phyloP scores from a whole-genome alignment of 2,888 invertebrate species.

The Tupiocoris notatus region DNA sequence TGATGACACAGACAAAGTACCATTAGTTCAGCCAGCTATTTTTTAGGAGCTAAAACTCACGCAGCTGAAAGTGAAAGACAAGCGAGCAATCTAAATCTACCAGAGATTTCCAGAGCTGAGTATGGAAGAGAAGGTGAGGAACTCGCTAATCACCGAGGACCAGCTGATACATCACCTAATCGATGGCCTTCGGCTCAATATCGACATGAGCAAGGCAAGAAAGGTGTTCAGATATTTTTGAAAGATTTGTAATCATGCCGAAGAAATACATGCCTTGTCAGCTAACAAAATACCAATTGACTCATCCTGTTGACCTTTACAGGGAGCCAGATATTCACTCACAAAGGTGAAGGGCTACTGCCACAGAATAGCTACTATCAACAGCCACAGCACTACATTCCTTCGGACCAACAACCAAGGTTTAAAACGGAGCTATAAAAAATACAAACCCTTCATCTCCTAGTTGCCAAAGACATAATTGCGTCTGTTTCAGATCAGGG shows the following conservation, averaged over 20 bases:
- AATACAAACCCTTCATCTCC: background rate
- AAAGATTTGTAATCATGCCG: background rate
- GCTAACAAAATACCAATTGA: background rate
- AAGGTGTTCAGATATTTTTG: no score
- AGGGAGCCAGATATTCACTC: constrained; percentile 67
- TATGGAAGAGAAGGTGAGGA: constrained; percentile 51
- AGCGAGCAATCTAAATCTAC: background rate
- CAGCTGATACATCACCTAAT: constrained; percentile 12
- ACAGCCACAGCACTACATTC: constrained; percentile 33
- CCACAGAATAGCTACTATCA: constrained; percentile 53
- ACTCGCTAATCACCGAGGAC: constrained; percentile 36
- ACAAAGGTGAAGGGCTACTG: constrained; percentile 65
- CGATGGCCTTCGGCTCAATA: constrained; percentile 37
- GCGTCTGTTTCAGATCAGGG: constrained; percentile 17
- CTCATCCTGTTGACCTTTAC: no score
- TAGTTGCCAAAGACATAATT: background rate
- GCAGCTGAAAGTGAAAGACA: background rate
- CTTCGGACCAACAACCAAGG: constrained; percentile 16
- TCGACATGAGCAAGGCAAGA: constrained; percentile 37
- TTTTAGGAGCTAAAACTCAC: constrained; percentile 2
- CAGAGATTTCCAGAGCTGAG: constrained; percentile 25
- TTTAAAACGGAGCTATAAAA: no score
- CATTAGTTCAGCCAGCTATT: no score
- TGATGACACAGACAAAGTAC: no score
- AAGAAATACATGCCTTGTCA: background rate